Evolutionary conservation across 2,888 invertebrate genomes (phyloP).

Genomic region (Parasteatoda lunata): DNA sequence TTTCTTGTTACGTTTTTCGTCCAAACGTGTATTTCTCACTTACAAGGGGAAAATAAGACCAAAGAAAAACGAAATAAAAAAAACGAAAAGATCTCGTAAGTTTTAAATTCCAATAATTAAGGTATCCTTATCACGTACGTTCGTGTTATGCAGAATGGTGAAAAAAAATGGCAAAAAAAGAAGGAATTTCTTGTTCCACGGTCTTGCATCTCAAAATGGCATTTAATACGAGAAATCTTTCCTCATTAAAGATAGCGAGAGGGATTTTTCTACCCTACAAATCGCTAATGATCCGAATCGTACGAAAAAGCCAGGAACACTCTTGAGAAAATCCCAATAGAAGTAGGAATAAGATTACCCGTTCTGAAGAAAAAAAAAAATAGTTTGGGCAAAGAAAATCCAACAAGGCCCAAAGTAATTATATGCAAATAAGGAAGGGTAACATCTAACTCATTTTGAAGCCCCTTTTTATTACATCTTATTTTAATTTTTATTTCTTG

Average conservation of each 20-base stretch:
- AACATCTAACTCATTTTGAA: constrained; percentile 63
- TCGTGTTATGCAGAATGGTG: not conserved
- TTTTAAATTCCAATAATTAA: constrained; percentile 63
- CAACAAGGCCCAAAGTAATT: constrained; percentile 58
- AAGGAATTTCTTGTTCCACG: constrained; percentile 28
- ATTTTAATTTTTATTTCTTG: constrained; percentile 49
- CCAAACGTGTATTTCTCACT: constrained; percentile 9
- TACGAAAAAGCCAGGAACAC: constrained; percentile 28
- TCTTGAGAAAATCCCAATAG: constrained; percentile 29
- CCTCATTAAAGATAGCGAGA: constrained; percentile 47
- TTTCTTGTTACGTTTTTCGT: constrained; percentile 20
- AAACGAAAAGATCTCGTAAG: not conserved
- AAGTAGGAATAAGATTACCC: constrained; percentile 63
- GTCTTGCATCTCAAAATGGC: constrained; percentile 51
- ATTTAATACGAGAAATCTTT: constrained; percentile 63
- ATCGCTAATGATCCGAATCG: constrained; percentile 59
- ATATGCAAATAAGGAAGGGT: constrained; percentile 63
- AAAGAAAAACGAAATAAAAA: constrained; percentile 7
- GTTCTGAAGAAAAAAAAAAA: constrained; percentile 12
- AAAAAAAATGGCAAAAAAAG: constrained; percentile 4
- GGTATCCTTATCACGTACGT: constrained; percentile 49
- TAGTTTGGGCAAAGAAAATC: constrained; percentile 32
- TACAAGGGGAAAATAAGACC: constrained; percentile 5
- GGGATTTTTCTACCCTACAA: constrained; percentile 35
- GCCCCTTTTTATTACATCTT: constrained; percentile 46